Evolutionary conservation across 2,888 invertebrate genomes (phyloP).

Genomic region (Galeopsomyia nigrocyanea): DNA sequence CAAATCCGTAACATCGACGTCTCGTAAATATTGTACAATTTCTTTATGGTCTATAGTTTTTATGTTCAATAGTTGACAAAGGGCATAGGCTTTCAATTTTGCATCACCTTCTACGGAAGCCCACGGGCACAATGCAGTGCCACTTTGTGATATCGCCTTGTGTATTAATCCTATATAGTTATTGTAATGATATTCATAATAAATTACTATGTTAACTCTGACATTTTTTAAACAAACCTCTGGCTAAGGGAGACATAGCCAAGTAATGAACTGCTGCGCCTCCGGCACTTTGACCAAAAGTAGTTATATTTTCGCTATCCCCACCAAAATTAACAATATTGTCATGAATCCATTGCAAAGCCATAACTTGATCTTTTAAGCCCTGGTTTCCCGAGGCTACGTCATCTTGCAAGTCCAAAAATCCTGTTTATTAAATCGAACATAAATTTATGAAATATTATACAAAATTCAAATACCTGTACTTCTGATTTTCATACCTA

Average conservation of each 20-base stretch:
- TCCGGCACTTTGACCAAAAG: constrained; percentile 58
- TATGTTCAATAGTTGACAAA: constrained; percentile 54
- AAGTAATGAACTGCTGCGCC: constrained; percentile 50
- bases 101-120: constrained; percentile 43
- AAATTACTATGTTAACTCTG: not conserved
- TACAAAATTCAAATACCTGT: not conserved
- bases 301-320: constrained; percentile 53
- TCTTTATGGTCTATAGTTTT: constrained; percentile 51
- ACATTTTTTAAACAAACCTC: constrained; percentile 43
- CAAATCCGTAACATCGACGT: constrained; percentile 52
- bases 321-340: constrained; percentile 55
- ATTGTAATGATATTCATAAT: too few species aligned
- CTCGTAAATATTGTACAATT: constrained; percentile 55
- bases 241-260: constrained; percentile 47
- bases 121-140: constrained; percentile 54
- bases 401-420: constrained; percentile 49
- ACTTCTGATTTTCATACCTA: constrained; percentile 54
- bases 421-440: constrained; percentile 39
- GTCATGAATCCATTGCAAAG: constrained; percentile 53
- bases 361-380: constrained; percentile 55
- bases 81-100: constrained; percentile 42
- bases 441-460: not conserved
- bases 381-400: constrained; percentile 56
- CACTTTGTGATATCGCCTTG: constrained; percentile 61
- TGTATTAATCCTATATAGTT: constrained; percentile 59